Conservation (phyloP, 2,888 invertebrate species). For the Perithous albicinctus region DNA sequence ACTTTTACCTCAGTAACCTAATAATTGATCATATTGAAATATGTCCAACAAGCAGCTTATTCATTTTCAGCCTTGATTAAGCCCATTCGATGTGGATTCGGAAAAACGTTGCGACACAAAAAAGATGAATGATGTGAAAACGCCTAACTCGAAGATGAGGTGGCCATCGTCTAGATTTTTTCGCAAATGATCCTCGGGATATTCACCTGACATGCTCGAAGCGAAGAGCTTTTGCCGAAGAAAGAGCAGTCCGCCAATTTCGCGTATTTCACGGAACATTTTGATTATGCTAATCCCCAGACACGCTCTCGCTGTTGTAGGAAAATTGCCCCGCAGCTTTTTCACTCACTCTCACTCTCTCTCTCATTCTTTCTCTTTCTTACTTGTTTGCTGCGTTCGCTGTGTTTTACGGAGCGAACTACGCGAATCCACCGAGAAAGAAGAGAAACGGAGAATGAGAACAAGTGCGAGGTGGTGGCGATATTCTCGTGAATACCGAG, state of each 20-base stretch:
- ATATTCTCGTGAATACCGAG: conserved; percentile 44
- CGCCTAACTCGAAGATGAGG: background rate
- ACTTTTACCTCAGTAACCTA: too few relatives aligned
- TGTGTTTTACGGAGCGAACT: conserved; percentile 53
- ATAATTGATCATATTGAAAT: too few relatives aligned
- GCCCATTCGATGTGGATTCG: background rate
- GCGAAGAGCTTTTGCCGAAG: conserved; percentile 26
- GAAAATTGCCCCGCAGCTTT: conserved; percentile 60
- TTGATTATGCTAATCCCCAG: conserved; percentile 71
- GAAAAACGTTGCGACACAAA: background rate
- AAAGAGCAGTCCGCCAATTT: conserved; percentile 59
- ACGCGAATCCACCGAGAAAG: conserved; percentile 41
- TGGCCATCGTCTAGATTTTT: conserved; percentile 3
- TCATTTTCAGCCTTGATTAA: too few relatives aligned
- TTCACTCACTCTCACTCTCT: too few relatives aligned
- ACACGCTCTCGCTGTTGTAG: conserved; percentile 31
- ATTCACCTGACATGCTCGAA: conserved; percentile 20
- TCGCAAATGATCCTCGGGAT: background rate
- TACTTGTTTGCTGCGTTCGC: conserved; percentile 20
- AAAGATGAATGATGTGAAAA: conserved; percentile 27
- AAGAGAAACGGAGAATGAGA: conserved; percentile 35
- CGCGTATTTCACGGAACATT: conserved; percentile 68
- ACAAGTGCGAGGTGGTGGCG: conserved; percentile 6
- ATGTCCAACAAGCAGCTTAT: too few relatives aligned
- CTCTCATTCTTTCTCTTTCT: conserved; percentile 26